phyloP scores from a whole-genome alignment of 1,140 invertebrate genomes.

The Antheraea pernyi region DNA sequence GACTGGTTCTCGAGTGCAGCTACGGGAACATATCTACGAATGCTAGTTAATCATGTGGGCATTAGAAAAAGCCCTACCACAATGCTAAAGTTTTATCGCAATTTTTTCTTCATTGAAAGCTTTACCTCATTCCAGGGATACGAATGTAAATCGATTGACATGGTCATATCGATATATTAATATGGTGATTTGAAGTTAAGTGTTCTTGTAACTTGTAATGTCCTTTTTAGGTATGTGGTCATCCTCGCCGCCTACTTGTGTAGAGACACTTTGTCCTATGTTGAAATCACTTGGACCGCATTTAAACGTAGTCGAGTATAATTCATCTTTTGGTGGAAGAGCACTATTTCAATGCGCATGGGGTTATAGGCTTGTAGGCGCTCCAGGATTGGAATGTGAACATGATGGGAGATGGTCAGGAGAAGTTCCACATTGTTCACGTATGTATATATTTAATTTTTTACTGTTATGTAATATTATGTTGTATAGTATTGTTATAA shows the following conservation, averaged over 20 bases:
- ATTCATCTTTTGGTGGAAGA: slow-evolving; percentile 81
- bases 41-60: too few relatives aligned
- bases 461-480: neutral
- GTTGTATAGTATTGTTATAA: too few relatives aligned
- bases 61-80: too few relatives aligned
- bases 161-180: too few relatives aligned
- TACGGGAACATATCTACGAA: too few relatives aligned
- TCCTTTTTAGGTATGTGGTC: slow-evolving; percentile 86
- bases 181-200: slow-evolving; percentile 17
- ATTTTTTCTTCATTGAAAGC: too few relatives aligned
- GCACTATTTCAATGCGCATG: slow-evolving; percentile 90
- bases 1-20: too few relatives aligned
- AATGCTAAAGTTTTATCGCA: neutral
- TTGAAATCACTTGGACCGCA: slow-evolving; percentile 80
- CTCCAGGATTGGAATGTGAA: slow-evolving; percentile 87
- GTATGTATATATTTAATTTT: slow-evolving; percentile 31
- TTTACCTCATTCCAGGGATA: too few relatives aligned
- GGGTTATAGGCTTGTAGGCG: slow-evolving; percentile 87
- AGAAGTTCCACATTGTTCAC: slow-evolving; percentile 83
- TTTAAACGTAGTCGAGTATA: slow-evolving; percentile 78
- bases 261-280: slow-evolving; percentile 86
- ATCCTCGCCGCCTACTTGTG: slow-evolving; percentile 84
- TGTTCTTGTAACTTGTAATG: slow-evolving; percentile 5
- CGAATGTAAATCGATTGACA: too few relatives aligned
- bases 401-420: slow-evolving; percentile 89